Percentiles rank a stretch among this genome's conserved stretches.
These are phyloP conservation scores for Thalassophryne amazonica DNA, from an alignment of 2,797 vertebrate genomes.

Conservation along the genomic window DNA sequence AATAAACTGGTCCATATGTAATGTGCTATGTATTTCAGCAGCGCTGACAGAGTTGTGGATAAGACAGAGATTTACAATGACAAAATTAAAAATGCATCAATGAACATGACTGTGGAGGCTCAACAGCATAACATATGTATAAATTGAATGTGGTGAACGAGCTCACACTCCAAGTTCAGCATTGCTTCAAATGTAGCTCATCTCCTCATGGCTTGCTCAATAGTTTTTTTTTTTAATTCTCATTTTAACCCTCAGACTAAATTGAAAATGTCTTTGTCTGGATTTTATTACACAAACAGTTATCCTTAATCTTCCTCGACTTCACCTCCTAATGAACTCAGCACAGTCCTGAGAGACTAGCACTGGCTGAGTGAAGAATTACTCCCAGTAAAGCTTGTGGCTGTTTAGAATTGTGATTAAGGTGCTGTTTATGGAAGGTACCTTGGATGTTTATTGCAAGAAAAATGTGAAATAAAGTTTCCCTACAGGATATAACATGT, in stretches of 20 bases:
- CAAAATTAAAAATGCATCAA: slow-evolving; percentile 26
- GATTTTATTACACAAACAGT: slow-evolving; percentile 9
- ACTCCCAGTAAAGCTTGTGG: slow-evolving; percentile 12
- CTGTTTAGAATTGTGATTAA: slow-evolving; percentile 27
- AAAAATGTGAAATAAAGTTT: slow-evolving; percentile 8
- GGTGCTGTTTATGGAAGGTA: slow-evolving; percentile 1
- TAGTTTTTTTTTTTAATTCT: not conserved
- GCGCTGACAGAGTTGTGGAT: not conserved
- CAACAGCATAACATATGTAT: not conserved
- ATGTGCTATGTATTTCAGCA: slow-evolving; percentile 16
- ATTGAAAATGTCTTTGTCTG: slow-evolving; percentile 8
- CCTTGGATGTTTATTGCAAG: slow-evolving; percentile 4
- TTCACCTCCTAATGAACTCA: slow-evolving; percentile 33
- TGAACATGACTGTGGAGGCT: not conserved
- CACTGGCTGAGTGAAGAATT: slow-evolving; percentile 13
- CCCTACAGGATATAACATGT: too few species aligned
- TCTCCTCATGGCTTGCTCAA: not conserved
- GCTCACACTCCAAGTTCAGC: too few species aligned
- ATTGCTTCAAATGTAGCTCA: not conserved
- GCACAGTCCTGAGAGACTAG: slow-evolving; percentile 21
- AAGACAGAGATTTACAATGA: slow-evolving; percentile 11
- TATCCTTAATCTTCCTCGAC: slow-evolving; percentile 18
- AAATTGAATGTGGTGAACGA: too few species aligned
- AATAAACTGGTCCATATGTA: slow-evolving; percentile 18
- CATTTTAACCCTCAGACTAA: slow-evolving; percentile 4